Evolutionary conservation across 2,888 invertebrate species (phyloP).

Genomic region (Pollenia griseotomentosa): DNA sequence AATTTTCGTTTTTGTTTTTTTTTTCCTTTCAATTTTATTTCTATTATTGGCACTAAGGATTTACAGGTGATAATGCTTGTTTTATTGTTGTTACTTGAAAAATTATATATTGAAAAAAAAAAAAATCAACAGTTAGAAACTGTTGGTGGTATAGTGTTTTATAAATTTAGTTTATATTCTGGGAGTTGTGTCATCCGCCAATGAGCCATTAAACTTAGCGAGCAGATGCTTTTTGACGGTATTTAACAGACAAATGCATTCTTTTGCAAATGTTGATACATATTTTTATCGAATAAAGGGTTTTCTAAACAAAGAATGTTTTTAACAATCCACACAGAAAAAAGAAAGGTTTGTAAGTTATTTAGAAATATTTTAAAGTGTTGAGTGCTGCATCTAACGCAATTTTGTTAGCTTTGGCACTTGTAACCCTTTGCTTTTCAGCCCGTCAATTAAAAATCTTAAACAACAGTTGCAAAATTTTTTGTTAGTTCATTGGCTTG

Average conservation of each 20-base stretch:
- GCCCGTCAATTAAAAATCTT: no score
- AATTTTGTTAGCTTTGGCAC: no score
- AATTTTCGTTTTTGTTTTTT: slow-evolving; percentile 51
- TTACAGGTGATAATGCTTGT: slow-evolving; percentile 81
- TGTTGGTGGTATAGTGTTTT: slow-evolving; percentile 37
- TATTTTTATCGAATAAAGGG: neutral
- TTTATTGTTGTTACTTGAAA: slow-evolving; percentile 39
- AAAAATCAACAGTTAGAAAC: slow-evolving; percentile 41
- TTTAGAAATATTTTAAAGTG: no score
- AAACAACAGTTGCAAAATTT: no score
- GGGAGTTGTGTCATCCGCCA: slow-evolving; percentile 47
- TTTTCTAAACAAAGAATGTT: neutral
- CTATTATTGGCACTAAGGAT: slow-evolving; percentile 80
- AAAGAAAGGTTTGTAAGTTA: no score
- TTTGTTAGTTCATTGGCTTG: no score
- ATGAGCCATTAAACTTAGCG: slow-evolving; percentile 56
- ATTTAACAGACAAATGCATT: slow-evolving; percentile 61
- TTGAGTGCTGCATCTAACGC: no score
- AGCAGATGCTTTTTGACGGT: slow-evolving; percentile 59
- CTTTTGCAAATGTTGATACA: neutral
- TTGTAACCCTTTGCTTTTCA: no score
- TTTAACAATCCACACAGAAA: neutral
- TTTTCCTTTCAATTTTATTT: slow-evolving; percentile 24
- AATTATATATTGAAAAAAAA: neutral
- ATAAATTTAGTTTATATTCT: slow-evolving; percentile 28